Conservation (phyloP, 2,113 vertebrate genomes). For the Oreochromis aureus region DNA sequence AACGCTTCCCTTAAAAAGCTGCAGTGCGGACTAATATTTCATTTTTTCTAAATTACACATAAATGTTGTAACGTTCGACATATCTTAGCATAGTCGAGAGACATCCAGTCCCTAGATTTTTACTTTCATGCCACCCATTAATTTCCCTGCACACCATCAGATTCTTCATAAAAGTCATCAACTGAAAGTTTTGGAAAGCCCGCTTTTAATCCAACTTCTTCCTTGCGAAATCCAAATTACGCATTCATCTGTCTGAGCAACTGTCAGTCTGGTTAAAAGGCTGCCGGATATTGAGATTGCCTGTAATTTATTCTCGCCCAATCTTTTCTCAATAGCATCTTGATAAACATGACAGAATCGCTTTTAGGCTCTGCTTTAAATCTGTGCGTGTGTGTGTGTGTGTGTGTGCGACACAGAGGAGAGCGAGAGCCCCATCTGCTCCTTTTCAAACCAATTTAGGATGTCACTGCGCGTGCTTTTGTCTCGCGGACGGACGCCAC, state of each 20-base stretch:
- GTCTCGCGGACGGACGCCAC: constrained; percentile 76
- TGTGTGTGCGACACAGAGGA: constrained; percentile 22
- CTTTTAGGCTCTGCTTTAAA: neutral
- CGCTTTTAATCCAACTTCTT: neutral
- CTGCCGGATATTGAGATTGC: neutral
- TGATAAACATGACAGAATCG: constrained; percentile 24
- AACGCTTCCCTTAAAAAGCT: neutral
- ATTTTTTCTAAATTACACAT: neutral
- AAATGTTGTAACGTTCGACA: neutral
- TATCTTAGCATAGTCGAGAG: neutral
- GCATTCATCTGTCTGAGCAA: neutral
- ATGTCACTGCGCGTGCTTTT: constrained; percentile 85
- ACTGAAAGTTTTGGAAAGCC: neutral
- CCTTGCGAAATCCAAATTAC: neutral
- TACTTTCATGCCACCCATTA: neutral
- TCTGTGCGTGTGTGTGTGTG: neutral
- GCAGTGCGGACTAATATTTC: neutral
- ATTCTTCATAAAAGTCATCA: neutral
- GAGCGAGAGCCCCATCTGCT: constrained; percentile 91
- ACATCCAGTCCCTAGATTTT: neutral
- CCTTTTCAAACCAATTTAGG: constrained; percentile 86
- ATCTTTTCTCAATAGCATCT: neutral
- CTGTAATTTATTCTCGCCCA: neutral
- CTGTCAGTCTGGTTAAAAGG: neutral
- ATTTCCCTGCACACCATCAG: neutral